Conservation (phyloP, 2,888 invertebrate genomes). For the Encarsia formosa region DNA sequence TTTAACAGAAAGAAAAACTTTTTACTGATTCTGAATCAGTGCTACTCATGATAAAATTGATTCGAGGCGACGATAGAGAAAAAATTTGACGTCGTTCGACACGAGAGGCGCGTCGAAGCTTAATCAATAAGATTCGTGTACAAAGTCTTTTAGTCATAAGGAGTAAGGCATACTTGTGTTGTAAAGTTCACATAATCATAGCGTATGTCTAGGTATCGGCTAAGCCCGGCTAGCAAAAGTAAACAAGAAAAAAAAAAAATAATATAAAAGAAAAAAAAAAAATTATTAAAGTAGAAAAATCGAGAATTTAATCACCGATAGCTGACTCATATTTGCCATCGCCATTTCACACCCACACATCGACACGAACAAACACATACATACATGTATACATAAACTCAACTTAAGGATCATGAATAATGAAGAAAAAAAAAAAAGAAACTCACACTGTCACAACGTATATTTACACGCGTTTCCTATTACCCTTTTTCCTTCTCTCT, state of each 20-base stretch:
- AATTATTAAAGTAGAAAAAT: slow-evolving; percentile 37
- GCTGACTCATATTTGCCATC: slow-evolving; percentile 48
- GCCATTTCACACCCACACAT: slow-evolving; percentile 32
- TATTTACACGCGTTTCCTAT: slow-evolving; percentile 10
- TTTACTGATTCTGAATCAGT: too few relatives aligned
- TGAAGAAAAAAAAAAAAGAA: too few relatives aligned
- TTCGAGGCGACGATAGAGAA: neutral
- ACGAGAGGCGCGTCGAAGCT: slow-evolving; percentile 28
- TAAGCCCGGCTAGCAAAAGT: slow-evolving; percentile 47
- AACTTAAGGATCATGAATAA: slow-evolving; percentile 1
- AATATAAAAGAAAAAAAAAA: too few relatives aligned
- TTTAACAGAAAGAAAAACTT: too few relatives aligned
- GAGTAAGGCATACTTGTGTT: slow-evolving; percentile 44
- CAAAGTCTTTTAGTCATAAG: slow-evolving; percentile 50
- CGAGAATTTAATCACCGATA: slow-evolving; percentile 48
- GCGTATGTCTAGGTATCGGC: slow-evolving; percentile 44
- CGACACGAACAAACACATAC: slow-evolving; percentile 10
- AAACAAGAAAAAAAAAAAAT: too few relatives aligned
- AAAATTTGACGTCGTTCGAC: slow-evolving; percentile 21
- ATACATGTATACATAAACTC: slow-evolving; percentile 10
- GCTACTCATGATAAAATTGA: too few relatives aligned
- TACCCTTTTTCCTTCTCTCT: slow-evolving; percentile 4
- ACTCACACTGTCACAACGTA: too few relatives aligned
- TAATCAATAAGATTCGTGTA: slow-evolving; percentile 49
- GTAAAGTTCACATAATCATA: slow-evolving; percentile 52